Evolutionary conservation across 2,113 vertebrate genomes (phyloP).

Genomic region (Hypocryptadius cinnamomeus): DNA sequence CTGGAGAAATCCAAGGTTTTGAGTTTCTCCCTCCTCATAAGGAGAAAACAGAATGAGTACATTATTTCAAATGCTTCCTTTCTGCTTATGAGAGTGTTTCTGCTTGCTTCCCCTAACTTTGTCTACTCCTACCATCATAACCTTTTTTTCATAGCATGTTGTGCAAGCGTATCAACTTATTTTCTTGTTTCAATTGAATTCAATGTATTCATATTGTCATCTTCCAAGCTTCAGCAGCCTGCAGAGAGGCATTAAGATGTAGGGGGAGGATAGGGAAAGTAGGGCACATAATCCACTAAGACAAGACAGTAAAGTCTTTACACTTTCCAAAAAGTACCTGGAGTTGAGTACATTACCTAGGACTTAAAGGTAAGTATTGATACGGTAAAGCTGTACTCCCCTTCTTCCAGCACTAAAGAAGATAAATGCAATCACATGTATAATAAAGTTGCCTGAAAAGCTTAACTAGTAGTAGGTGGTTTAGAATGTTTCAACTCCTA

Average conservation of each 20-base stretch:
- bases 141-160: rapidly evolving
- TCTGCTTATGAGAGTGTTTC: not conserved
- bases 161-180: rapidly evolving
- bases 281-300: not conserved
- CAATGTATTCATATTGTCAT: not conserved
- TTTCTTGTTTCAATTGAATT: not conserved
- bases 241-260: not conserved
- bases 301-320: not conserved
- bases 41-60: not conserved
- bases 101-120: not conserved
- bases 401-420: not conserved
- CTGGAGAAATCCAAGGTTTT: not conserved
- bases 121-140: not conserved
- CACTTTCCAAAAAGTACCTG: not conserved
- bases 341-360: rapidly evolving
- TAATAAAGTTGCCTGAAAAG: not conserved
- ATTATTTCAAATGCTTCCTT: not conserved
- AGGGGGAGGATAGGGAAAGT: not conserved
- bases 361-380: not conserved
- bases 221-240: not conserved
- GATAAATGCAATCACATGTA: not conserved
- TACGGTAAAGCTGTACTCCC: not conserved
- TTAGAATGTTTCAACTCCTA: not conserved
- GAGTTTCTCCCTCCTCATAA: not conserved
- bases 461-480: not conserved